These are phyloP conservation scores for Sander vitreus DNA, from an alignment of 2,113 vertebrate species.

Conservation along the genomic window DNA sequence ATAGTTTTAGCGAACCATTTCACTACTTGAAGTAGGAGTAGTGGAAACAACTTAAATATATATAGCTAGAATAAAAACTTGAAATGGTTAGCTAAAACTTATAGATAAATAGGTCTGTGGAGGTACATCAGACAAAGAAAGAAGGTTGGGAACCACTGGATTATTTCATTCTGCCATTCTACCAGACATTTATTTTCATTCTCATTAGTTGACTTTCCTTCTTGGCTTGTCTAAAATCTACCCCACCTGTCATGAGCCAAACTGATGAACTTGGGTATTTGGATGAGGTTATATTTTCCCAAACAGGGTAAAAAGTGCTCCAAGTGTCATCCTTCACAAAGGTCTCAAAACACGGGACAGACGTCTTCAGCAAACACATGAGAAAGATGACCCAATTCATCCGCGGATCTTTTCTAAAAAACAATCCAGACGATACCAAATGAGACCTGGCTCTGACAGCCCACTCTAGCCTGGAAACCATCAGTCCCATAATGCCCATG, in stretches of 20 bases:
- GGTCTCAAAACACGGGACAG: slow-evolving; percentile 43
- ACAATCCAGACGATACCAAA: slow-evolving; percentile 72
- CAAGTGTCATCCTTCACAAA: slow-evolving; percentile 72
- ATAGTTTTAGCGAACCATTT: not conserved
- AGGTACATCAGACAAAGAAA: not conserved
- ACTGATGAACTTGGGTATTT: slow-evolving; percentile 30
- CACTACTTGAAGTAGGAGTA: not conserved
- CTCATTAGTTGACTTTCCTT: slow-evolving; percentile 17
- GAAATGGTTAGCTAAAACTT: not conserved
- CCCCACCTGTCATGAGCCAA: slow-evolving; percentile 45
- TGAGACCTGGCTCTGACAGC: slow-evolving; percentile 78
- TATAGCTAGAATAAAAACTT: not conserved
- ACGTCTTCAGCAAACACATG: slow-evolving; percentile 50
- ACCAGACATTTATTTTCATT: slow-evolving; percentile 9
- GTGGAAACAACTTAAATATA: not conserved
- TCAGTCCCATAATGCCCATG: slow-evolving; percentile 76
- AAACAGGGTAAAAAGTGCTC: slow-evolving; percentile 54
- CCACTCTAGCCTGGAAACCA: slow-evolving; percentile 68
- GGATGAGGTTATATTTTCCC: slow-evolving; percentile 43
- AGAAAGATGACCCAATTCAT: slow-evolving; percentile 80
- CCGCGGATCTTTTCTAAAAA: slow-evolving; percentile 55
- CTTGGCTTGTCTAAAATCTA: slow-evolving; percentile 5
- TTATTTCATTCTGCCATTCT: slow-evolving; percentile 24
- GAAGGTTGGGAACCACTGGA: not conserved
- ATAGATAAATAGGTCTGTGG: not conserved